Conservation (phyloP, 2,797 vertebrate genomes). For the Ptychadena robeensis region DNA sequence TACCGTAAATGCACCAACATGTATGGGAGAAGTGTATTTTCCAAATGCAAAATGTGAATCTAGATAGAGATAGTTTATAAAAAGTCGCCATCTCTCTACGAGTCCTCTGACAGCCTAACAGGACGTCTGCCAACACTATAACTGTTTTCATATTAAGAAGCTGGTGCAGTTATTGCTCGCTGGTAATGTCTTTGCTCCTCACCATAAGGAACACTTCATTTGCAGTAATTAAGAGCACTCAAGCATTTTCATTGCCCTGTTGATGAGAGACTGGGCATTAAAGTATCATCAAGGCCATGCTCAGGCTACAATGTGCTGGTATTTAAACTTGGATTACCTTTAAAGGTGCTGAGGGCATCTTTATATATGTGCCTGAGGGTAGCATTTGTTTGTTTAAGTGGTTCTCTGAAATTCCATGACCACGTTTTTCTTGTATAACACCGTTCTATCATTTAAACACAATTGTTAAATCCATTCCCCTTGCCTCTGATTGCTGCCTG, state of each 20-base stretch:
- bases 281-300: constrained; percentile 46
- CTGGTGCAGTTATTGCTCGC: constrained; percentile 47
- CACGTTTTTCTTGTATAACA: too few relatives aligned
- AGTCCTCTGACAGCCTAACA: constrained; percentile 15
- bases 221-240: constrained; percentile 61
- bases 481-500: too few relatives aligned
- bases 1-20: too few relatives aligned
- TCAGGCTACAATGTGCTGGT: not conserved
- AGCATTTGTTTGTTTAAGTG: not conserved
- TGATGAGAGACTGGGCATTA: constrained; percentile 55
- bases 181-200: constrained; percentile 55
- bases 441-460: too few relatives aligned
- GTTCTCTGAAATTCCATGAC: not conserved
- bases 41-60: not conserved
- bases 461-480: too few relatives aligned
- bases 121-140: constrained; percentile 48
- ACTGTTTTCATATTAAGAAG: constrained; percentile 51
- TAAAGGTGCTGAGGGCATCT: not conserved
- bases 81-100: constrained; percentile 17
- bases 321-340: constrained; percentile 1
- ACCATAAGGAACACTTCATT: constrained; percentile 61
- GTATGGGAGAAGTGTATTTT: not conserved
- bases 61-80: not conserved
- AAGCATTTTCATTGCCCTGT: constrained; percentile 57
- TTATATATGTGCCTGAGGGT: not conserved